phyloP scores from a whole-genome alignment of 2,888 invertebrate species.

The Lasioglossum vierecki region DNA sequence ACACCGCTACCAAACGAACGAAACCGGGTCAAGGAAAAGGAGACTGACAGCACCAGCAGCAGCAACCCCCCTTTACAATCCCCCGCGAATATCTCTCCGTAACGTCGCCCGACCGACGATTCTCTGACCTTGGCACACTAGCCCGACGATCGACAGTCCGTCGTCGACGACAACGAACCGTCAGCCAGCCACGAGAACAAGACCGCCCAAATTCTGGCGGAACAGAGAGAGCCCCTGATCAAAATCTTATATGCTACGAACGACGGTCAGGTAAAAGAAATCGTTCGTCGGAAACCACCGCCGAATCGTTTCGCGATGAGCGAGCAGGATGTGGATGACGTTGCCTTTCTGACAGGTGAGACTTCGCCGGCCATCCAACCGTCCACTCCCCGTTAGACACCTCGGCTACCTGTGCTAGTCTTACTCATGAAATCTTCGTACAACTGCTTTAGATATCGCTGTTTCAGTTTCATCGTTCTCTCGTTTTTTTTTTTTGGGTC shows the following conservation, averaged over 20 bases:
- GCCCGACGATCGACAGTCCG: slow-evolving; percentile 23
- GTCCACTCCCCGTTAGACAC: not conserved
- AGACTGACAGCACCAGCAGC: not conserved
- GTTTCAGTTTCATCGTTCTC: not conserved
- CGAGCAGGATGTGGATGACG: slow-evolving; percentile 96
- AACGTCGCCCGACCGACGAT: slow-evolving; percentile 33
- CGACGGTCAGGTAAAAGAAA: slow-evolving; percentile 82
- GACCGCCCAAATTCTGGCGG: slow-evolving; percentile 78
- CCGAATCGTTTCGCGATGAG: slow-evolving; percentile 87
- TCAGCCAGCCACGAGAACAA: slow-evolving; percentile 59
- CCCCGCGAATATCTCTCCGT: slow-evolving; percentile 19
- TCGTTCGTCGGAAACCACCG: slow-evolving; percentile 81
- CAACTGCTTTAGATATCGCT: no score
- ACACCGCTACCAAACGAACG: slow-evolving; percentile 1
- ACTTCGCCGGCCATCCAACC: not conserved
- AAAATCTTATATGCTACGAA: slow-evolving; percentile 82
- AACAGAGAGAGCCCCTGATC: slow-evolving; percentile 82
- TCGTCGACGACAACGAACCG: slow-evolving; percentile 42
- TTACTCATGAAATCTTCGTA: not conserved
- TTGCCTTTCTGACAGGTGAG: slow-evolving; percentile 95
- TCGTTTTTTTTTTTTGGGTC: not conserved
- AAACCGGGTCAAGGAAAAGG: slow-evolving; percentile 27
- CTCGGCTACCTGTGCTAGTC: not conserved
- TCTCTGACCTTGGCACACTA: slow-evolving; percentile 54
- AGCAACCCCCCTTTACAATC: not conserved